Percentiles rank a stretch among this genome's conserved stretches.
Evolutionary conservation across 2,888 invertebrate genomes (phyloP).

Genomic region (Thereva nobilitata): DNA sequence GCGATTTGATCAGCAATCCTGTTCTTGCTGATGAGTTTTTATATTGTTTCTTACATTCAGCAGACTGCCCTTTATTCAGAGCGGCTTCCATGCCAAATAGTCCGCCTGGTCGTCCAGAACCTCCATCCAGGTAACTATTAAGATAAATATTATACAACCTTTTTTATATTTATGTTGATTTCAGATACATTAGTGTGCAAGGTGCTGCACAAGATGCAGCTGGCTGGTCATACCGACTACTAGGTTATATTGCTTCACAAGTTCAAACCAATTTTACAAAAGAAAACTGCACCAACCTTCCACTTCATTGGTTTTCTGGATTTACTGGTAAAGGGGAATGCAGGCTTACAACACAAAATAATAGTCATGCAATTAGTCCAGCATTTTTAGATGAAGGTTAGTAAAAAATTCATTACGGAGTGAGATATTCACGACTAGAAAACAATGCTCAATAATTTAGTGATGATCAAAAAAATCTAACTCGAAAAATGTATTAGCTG

Average conservation of each 20-base stretch:
- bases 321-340: slow-evolving; percentile 71
- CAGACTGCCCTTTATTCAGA: slow-evolving; percentile 70
- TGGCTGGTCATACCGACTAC: slow-evolving; percentile 54
- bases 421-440: background rate
- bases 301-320: slow-evolving; percentile 68
- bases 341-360: slow-evolving; percentile 73
- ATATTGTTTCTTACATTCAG: slow-evolving; percentile 74
- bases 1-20: slow-evolving; percentile 50
- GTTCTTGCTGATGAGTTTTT: slow-evolving; percentile 69
- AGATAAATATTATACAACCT: background rate
- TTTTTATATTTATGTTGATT: background rate
- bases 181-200: slow-evolving; percentile 56
- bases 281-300: slow-evolving; percentile 59
- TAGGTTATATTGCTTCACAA: slow-evolving; percentile 54
- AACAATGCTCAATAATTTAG: background rate
- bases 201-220: slow-evolving; percentile 53
- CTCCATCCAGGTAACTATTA: slow-evolving; percentile 49
- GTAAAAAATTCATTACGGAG: background rate
- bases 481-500: no score
- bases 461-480: no score
- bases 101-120: slow-evolving; percentile 51
- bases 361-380: slow-evolving; percentile 77
- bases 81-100: slow-evolving; percentile 64
- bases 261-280: slow-evolving; percentile 48
- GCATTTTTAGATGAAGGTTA: slow-evolving; percentile 75